Evolutionary conservation across 2,888 invertebrate species (phyloP).

Genomic region (Trachelus tabidus): DNA sequence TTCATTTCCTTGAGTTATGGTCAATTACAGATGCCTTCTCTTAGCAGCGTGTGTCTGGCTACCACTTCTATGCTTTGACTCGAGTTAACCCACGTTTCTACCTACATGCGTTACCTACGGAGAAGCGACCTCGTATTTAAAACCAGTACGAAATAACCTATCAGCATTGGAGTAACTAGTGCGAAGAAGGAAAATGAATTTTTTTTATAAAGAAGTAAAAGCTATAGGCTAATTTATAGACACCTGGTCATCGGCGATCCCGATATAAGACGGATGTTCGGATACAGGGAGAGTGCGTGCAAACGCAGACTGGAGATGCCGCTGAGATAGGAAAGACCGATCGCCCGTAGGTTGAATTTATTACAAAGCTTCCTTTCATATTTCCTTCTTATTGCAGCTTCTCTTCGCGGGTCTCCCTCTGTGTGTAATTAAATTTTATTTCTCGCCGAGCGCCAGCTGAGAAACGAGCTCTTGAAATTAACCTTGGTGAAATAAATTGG

Average conservation of each 20-base stretch:
- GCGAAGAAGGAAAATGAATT: background rate
- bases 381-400: conserved; percentile 22
- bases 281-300: background rate
- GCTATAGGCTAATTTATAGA: background rate
- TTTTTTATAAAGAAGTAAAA: too few relatives aligned
- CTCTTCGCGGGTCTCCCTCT: conserved; percentile 4
- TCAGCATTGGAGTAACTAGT: background rate
- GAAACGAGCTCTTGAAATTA: conserved; percentile 36
- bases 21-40: conserved; percentile 51
- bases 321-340: conserved; percentile 30
- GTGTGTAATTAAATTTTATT: conserved; percentile 42
- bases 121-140: background rate
- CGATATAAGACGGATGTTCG: background rate
- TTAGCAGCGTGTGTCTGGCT: conserved; percentile 17
- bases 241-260: background rate
- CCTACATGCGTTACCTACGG: background rate
- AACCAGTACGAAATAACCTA: background rate
- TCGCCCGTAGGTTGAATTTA: conserved; percentile 36
- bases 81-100: background rate
- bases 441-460: conserved; percentile 25
- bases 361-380: conserved; percentile 37
- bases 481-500: conserved; percentile 39
- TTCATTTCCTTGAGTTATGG: conserved; percentile 56
- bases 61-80: background rate
- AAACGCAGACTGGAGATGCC: conserved; percentile 9